Base-by-base conservation (phyloP, 2,888 invertebrate species). In the Megaustenia siamemsis region DNA sequence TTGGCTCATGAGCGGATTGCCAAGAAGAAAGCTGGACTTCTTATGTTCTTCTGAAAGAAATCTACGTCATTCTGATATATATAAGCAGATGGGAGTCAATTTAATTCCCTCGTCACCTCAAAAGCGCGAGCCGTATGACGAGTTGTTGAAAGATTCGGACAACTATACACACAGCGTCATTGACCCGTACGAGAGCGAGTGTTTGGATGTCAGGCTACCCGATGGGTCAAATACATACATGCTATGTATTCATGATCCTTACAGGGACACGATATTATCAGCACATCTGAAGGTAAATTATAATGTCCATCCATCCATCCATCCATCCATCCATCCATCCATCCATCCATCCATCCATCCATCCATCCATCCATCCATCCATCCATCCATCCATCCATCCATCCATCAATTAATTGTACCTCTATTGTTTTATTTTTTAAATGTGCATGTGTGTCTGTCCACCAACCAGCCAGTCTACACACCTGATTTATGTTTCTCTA, bases 171-270 rank as follows among this genome's bases (percentile, higher is more conserved):
- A 73, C 4, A 45, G 0, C 1, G 69, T 69, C 12, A n/a, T 73
- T 35, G 78, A 63, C 45, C 43, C 63, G 15, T 78, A n/a, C 12
- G 43, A 78, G n/a, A 63, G 43, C 35, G 82, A 82, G 10, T 82
- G 82, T 60, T 49, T 82, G 40, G 32, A 71, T n/a, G 28, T 82
- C 38, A 45, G 38, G 4, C 2, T 12, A 18, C 60, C 82, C 12
- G 73, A 82, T 10, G 38, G 35, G 21, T 24, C 40, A 32, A 43
- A 69, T 18, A 2, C n/a, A 1, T 73, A 68, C 8, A 35, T 60
- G 28, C 73, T 73, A 15, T 82, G 82, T 73, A 82, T 82, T 60
- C 73, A 73, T 63, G 82, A 82, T 49, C 82, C 82, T 5, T 56
- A 32, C 12, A 82, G 32, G 56, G 82, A 82, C 43, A 2, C 73